Evolutionary conservation across 2,797 vertebrate genomes (phyloP).

Genomic region (Macroramphosus scolopax): DNA sequence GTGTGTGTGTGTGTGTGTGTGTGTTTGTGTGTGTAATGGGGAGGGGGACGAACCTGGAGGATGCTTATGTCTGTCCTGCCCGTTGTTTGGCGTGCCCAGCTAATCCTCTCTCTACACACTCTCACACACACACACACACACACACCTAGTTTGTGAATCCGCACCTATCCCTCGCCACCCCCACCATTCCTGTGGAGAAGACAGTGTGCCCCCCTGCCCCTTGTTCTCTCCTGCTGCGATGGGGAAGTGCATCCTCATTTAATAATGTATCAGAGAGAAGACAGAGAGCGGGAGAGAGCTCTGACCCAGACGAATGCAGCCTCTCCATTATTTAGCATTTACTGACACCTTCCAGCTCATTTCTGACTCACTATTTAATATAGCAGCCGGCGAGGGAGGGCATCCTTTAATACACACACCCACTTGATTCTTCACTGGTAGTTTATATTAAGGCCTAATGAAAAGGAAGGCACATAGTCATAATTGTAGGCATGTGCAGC

Average conservation of each 20-base stretch:
- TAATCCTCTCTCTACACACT: constrained; percentile 46
- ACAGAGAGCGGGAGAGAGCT: constrained; percentile 80
- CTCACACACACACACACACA: constrained; percentile 32
- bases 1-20: constrained; percentile 40
- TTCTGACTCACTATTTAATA: constrained; percentile 98
- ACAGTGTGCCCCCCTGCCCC: constrained; percentile 86
- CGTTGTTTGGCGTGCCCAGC: constrained; percentile 81
- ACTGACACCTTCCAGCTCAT: constrained; percentile 97
- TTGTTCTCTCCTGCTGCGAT: constrained; percentile 85
- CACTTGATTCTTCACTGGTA: constrained; percentile 58
- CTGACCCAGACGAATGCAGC: constrained; percentile 89
- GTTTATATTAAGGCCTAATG: constrained; percentile 65
- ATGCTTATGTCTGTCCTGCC: constrained; percentile 50
- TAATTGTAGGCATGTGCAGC: constrained; percentile 11
- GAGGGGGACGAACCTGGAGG: constrained; percentile 30
- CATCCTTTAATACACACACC: constrained; percentile 52
- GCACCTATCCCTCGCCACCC: constrained; percentile 34
- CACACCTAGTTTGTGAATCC: constrained; percentile 42
- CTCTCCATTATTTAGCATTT: constrained; percentile 99
- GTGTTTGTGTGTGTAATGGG: constrained; percentile 42
- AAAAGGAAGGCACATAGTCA: constrained; percentile 35
- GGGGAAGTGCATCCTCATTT: constrained; percentile 97
- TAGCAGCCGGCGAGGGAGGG: constrained; percentile 41
- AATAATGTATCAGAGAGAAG: constrained; percentile 98
- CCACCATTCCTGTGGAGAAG: constrained; percentile 84